phyloP scores from a whole-genome alignment of 2,888 invertebrate genomes.

The Drosophila meridionalis region DNA sequence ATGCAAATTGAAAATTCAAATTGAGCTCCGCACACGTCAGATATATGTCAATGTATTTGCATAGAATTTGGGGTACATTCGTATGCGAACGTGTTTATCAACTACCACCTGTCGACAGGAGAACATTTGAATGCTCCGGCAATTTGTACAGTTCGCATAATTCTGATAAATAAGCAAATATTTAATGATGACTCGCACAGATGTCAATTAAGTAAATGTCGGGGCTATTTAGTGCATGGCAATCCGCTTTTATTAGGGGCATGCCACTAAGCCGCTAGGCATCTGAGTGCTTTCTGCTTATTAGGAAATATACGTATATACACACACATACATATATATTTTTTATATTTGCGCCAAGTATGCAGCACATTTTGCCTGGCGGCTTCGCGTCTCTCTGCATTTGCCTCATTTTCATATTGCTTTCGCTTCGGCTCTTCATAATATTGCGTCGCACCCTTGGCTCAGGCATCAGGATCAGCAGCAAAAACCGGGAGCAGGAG shows the following conservation, averaged over 20 bases:
- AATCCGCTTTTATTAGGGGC: conserved; percentile 61
- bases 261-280: conserved; percentile 21
- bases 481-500: conserved; percentile 18
- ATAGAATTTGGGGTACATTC: conserved; percentile 7
- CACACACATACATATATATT: background rate
- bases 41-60: conserved; percentile 51
- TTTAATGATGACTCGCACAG: conserved; percentile 52
- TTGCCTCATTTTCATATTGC: conserved; percentile 75
- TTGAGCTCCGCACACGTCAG: conserved; percentile 54
- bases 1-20: conserved; percentile 52
- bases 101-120: conserved; percentile 47
- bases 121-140: conserved; percentile 2
- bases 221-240: conserved; percentile 62
- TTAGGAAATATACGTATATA: conserved; percentile 48
- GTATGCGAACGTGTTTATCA: background rate
- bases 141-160: conserved; percentile 7
- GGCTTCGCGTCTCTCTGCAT: conserved; percentile 31
- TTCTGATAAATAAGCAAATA: conserved; percentile 53
- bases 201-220: conserved; percentile 75
- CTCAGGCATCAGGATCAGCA: conserved; percentile 15
- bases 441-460: conserved; percentile 53
- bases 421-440: conserved; percentile 69
- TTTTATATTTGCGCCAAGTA: conserved; percentile 49
- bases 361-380: conserved; percentile 46
- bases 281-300: conserved; percentile 62